Percentiles rank a stretch among this genome's conserved stretches.
Evolutionary conservation across 1,140 invertebrate genomes (phyloP).

Genomic region (Dinoponera quadriceps): DNA sequence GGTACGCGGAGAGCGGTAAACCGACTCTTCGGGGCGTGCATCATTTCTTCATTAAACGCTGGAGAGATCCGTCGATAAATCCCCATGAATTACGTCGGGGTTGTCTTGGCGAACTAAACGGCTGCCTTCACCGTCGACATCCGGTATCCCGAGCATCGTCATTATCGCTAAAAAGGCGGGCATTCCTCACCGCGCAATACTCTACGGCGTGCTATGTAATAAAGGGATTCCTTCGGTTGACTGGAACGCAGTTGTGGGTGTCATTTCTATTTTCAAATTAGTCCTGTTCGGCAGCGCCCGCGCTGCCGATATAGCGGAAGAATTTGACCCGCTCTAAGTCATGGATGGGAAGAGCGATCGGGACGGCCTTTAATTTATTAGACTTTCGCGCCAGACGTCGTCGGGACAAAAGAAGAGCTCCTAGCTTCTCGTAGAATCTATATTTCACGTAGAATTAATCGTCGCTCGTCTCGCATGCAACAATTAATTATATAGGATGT

Average conservation of each 20-base stretch:
- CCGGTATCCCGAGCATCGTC: constrained; percentile 57
- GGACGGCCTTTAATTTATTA: constrained; percentile 49
- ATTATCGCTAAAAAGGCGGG: constrained; percentile 69
- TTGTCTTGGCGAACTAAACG: constrained; percentile 32
- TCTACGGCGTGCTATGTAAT: constrained; percentile 71
- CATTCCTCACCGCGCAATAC: constrained; percentile 69
- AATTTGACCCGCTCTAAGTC: constrained; percentile 45
- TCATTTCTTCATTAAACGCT: constrained; percentile 30
- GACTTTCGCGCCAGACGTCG: constrained; percentile 21
- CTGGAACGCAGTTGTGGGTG: constrained; percentile 69
- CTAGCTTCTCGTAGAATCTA: constrained; percentile 25
- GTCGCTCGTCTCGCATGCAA: background rate
- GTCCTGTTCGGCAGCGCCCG: constrained; percentile 40
- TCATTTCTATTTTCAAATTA: constrained; percentile 68
- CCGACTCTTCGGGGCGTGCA: constrained; percentile 32
- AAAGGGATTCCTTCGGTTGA: constrained; percentile 73
- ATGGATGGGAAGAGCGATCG: background rate
- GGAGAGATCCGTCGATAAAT: constrained; percentile 44
- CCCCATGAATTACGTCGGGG: constrained; percentile 9
- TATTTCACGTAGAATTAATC: constrained; percentile 58
- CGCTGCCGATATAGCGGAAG: background rate
- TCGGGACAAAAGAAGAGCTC: constrained; percentile 3
- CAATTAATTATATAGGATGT: constrained; percentile 46
- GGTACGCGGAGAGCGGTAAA: constrained; percentile 38
- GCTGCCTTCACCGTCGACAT: constrained; percentile 36